Conservation (phyloP, 2,888 invertebrate species). For the Platerodrilus igneus region DNA sequence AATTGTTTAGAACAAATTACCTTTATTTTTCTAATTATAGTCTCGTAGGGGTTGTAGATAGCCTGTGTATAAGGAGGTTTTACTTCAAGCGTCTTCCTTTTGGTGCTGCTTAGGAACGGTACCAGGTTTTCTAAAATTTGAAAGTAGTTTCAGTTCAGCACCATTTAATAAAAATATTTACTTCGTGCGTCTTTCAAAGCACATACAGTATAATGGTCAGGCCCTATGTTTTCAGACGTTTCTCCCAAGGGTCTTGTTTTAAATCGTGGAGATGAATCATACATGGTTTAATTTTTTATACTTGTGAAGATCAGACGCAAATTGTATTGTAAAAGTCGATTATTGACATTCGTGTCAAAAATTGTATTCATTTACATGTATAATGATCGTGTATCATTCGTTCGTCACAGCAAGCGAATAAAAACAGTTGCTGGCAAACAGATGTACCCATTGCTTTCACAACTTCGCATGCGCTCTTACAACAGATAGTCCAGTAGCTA, state of each 20-base stretch:
- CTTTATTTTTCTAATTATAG: constrained; percentile 1
- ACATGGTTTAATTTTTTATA: not conserved
- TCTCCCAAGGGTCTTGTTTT: not conserved
- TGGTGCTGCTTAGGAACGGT: constrained; percentile 27
- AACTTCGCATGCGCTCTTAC: no score
- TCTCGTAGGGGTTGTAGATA: constrained; percentile 16
- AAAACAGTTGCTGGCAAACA: no score
- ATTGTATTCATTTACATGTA: no score
- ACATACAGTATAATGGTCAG: constrained; percentile 3
- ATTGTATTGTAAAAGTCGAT: no score
- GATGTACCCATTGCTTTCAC: no score
- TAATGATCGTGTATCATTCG: no score
- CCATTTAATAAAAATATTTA: constrained; percentile 9
- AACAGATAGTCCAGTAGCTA: no score
- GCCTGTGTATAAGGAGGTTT: constrained; percentile 18
- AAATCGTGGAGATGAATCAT: constrained; percentile 1
- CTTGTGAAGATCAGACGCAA: no score
- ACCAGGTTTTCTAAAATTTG: constrained; percentile 25
- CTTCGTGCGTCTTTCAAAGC: constrained; percentile 18
- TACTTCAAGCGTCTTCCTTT: constrained; percentile 13
- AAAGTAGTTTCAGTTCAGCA: not conserved
- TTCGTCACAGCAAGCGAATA: no score
- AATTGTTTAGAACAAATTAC: no score
- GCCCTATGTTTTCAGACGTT: constrained; percentile 1
- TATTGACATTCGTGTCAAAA: no score